Evolutionary conservation across 35 echinoderm and acorn worm species (phyloP), one percentile per base, ranked within the genome.

Genomic region (Apostichopus japonicus): DNA sequence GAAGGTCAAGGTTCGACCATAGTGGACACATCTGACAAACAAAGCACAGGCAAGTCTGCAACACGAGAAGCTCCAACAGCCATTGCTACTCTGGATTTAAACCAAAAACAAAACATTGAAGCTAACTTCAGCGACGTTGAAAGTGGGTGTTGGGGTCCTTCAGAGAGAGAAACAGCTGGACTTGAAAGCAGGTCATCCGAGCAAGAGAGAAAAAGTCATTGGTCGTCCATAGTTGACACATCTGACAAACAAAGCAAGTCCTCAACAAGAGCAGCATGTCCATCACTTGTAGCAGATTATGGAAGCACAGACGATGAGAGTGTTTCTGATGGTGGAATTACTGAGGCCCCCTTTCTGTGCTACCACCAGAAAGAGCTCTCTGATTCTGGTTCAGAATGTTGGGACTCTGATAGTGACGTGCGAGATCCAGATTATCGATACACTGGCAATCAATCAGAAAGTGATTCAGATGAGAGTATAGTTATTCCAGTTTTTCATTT

Each of bases 211-310:
- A 0, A 75, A 75, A 5, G 71, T 23, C 71, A 75, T 75, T 1
- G 71, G 71, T 75, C 3, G 71, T 5, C 71, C 22, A 23, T 23
- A 75, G 71, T 75, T 2, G 2, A 75, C 22, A 23, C 71, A 75
- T 75, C 71, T 17, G 71, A 75, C 71, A 75, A 75, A 75, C 71
- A 75, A 75, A 75, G 71, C 71, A 75, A 44, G 33, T 44, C 33
- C 33, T 1, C 33, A 44, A 44, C 33, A 44, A 44, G 33, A 44
- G 33, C 33, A 44, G 33, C 33, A 44, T 44, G 33, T 44, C 2
- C 33, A 44, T 44, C 33, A 44, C 33, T 44, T 44, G 33, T 44
- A 44, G 33, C 33, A 44, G 33, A 44, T 44, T 44, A 44, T 44
- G 33, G 33, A 44, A 44, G 33, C 33, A 44, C 33, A 44, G 33